Conservation (phyloP, 2,113 vertebrate genomes). For the Okapia johnstoni region DNA sequence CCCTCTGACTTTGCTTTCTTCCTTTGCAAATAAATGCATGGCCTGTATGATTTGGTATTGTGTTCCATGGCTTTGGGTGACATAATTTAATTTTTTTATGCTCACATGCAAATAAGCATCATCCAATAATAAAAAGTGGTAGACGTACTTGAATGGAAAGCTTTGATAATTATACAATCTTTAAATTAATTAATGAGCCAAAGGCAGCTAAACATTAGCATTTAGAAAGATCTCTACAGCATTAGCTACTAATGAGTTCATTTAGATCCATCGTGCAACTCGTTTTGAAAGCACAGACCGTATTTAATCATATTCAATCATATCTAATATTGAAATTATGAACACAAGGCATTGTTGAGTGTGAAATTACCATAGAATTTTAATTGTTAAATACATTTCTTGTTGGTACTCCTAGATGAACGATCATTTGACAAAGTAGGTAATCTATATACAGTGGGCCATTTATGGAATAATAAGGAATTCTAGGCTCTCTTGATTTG, state of each 20-base stretch:
- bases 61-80: constrained; percentile 68
- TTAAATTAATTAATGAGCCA: constrained; percentile 87
- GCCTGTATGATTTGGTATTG: constrained; percentile 57
- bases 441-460: background rate
- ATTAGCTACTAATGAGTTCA: constrained; percentile 86
- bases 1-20: background rate
- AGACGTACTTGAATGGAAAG: constrained; percentile 80
- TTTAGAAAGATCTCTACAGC: constrained; percentile 83
- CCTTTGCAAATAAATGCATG: background rate
- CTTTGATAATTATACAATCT: constrained; percentile 84
- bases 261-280: constrained; percentile 80
- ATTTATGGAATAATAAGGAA: background rate
- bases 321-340: constrained; percentile 81
- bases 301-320: constrained; percentile 86
- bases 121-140: constrained; percentile 76
- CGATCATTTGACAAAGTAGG: constrained; percentile 38
- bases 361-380: constrained; percentile 81
- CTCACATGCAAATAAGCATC: constrained; percentile 75
- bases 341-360: constrained; percentile 79
- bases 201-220: constrained; percentile 86
- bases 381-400: constrained; percentile 75
- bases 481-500: background rate
- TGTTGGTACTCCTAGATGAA: constrained; percentile 53
- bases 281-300: constrained; percentile 77
- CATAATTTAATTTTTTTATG: constrained; percentile 79